These are phyloP conservation scores for Morone chrysops DNA, from an alignment of 2,113 vertebrate species.

Conservation along the genomic window DNA sequence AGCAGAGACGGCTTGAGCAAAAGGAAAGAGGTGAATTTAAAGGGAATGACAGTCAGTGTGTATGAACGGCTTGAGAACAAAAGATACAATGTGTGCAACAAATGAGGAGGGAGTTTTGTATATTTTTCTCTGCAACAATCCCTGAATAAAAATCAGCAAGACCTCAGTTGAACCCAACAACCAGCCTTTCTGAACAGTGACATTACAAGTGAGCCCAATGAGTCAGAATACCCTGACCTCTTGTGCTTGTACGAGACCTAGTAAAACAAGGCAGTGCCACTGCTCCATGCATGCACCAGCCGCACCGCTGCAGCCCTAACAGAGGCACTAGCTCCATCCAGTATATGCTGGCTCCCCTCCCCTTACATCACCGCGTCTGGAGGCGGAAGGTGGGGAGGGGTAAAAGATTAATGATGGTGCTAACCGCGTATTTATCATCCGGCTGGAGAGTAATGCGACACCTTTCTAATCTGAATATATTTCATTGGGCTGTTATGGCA, in stretches of 20 bases:
- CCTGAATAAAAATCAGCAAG: constrained; percentile 26
- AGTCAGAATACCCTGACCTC: constrained; percentile 59
- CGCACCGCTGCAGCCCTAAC: constrained; percentile 32
- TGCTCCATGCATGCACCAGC: constrained; percentile 35
- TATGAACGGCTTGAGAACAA: constrained; percentile 24
- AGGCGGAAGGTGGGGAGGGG: constrained; percentile 73
- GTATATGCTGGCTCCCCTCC: constrained; percentile 50
- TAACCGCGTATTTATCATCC: constrained; percentile 83
- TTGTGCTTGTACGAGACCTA: constrained; percentile 17
- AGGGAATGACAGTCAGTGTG: constrained; percentile 10
- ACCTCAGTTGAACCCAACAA: constrained; percentile 6
- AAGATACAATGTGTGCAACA: constrained; percentile 3
- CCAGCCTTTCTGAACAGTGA: constrained; percentile 10
- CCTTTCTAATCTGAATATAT: constrained; percentile 86
- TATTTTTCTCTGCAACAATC: neutral
- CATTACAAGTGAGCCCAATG: constrained; percentile 27
- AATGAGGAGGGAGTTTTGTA: neutral
- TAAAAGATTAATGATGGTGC: constrained; percentile 81
- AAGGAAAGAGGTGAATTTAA: constrained; percentile 37
- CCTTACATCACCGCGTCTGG: constrained; percentile 62
- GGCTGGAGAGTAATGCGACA: constrained; percentile 82
- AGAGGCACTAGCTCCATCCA: constrained; percentile 68
- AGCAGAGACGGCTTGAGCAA: constrained; percentile 14
- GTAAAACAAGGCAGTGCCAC: constrained; percentile 35
- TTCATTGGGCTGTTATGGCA: constrained; percentile 83